phyloP scores from a whole-genome alignment of 2,888 invertebrate genomes.

The Drosophila parthenogenetica region DNA sequence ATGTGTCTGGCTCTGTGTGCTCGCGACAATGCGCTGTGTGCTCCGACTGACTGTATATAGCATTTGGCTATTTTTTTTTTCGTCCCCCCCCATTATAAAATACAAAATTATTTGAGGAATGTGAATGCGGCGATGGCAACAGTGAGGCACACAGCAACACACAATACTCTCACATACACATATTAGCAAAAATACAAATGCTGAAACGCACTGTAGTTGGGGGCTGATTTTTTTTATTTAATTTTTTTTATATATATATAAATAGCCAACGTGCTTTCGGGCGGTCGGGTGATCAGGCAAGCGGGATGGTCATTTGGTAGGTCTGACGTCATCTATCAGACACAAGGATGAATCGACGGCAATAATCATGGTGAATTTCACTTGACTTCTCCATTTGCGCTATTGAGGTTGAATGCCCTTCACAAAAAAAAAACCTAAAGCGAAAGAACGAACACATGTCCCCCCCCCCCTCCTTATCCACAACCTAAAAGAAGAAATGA shows the following conservation, averaged over 20 bases:
- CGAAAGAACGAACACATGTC: slow-evolving; percentile 8
- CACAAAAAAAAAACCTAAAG: slow-evolving; percentile 35
- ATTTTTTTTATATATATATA: slow-evolving; percentile 18
- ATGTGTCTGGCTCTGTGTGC: slow-evolving; percentile 22
- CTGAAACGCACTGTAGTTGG: slow-evolving; percentile 33
- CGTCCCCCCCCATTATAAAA: slow-evolving; percentile 47
- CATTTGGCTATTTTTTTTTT: slow-evolving; percentile 38
- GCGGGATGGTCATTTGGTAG: slow-evolving; percentile 1
- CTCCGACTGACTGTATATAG: slow-evolving; percentile 33
- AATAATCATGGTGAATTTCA: slow-evolving; percentile 17
- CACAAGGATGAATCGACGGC: slow-evolving; percentile 36
- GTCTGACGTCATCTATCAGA: slow-evolving; percentile 48
- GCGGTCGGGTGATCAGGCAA: slow-evolving; percentile 2
- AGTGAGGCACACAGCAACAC: slow-evolving; percentile 31
- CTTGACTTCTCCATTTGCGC: slow-evolving; percentile 11
- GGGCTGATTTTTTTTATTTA: slow-evolving; percentile 23
- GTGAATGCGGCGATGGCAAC: slow-evolving; percentile 57
- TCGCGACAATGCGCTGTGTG: slow-evolving; percentile 48
- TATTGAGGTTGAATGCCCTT: slow-evolving; percentile 46
- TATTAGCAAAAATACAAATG: slow-evolving; percentile 28
- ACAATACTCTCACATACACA: slow-evolving; percentile 23
- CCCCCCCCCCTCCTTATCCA: neutral
- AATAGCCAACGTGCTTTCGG: slow-evolving; percentile 46
- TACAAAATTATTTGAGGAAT: slow-evolving; percentile 65
- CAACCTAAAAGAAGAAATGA: slow-evolving; percentile 23